These are phyloP conservation scores for Sericinus montela DNA, from an alignment of 2,888 invertebrate species.

Conservation along the genomic window DNA sequence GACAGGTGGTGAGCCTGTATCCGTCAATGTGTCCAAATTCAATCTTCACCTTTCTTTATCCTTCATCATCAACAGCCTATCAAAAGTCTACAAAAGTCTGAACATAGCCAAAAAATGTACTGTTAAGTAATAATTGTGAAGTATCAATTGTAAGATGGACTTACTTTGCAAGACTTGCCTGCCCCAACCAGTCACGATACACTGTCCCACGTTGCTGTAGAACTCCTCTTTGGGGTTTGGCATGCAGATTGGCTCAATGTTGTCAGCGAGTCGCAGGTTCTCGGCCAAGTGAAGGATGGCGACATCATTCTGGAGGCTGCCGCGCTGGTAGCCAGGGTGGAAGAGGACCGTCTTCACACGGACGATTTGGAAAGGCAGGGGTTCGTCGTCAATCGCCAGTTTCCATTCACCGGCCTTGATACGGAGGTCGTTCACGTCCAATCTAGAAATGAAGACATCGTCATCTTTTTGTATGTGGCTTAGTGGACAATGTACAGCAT, in stretches of 20 bases:
- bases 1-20: too few species aligned
- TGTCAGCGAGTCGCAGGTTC: conserved; percentile 81
- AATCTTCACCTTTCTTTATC: too few species aligned
- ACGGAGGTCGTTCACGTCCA: conserved; percentile 82
- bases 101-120: too few species aligned
- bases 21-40: neutral
- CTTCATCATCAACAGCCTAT: too few species aligned
- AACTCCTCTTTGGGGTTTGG: conserved; percentile 76
- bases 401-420: conserved; percentile 93
- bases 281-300: conserved; percentile 85
- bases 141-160: too few species aligned
- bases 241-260: conserved; percentile 87
- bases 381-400: conserved; percentile 88
- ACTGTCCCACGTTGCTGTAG: conserved; percentile 80
- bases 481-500: too few species aligned
- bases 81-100: too few species aligned
- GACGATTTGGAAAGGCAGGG: conserved; percentile 87
- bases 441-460: conserved; percentile 48
- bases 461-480: too few species aligned
- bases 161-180: conserved; percentile 88
- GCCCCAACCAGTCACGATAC: conserved; percentile 91
- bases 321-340: conserved; percentile 84
- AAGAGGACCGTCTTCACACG: conserved; percentile 83
- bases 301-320: conserved; percentile 82
- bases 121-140: too few species aligned